Evolutionary conservation across 1,140 invertebrate genomes (phyloP).

Genomic region (Prorops nasuta): DNA sequence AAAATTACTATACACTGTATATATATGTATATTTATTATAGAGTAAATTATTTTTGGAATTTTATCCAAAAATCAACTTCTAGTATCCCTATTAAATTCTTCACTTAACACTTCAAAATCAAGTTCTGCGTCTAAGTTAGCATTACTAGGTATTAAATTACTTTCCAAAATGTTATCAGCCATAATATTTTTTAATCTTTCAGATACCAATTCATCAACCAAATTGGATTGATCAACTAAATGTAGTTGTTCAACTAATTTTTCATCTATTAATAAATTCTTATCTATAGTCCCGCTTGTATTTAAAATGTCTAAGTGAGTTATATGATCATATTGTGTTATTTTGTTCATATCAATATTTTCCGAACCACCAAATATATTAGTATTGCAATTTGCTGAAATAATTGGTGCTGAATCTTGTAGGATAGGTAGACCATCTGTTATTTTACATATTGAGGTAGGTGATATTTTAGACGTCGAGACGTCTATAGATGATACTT

Average conservation of each 20-base stretch:
- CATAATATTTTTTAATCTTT: slow-evolving; percentile 49
- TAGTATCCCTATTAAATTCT: slow-evolving; percentile 42
- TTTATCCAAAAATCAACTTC: slow-evolving; percentile 34
- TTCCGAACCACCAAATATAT: slow-evolving; percentile 44
- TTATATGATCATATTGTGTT: slow-evolving; percentile 44
- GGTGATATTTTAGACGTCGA: slow-evolving; percentile 22
- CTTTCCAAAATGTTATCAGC: slow-evolving; percentile 46
- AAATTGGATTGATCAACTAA: slow-evolving; percentile 46
- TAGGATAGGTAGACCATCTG: slow-evolving; percentile 25
- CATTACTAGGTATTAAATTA: slow-evolving; percentile 42
- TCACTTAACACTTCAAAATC: slow-evolving; percentile 44
- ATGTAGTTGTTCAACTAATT: slow-evolving; percentile 47
- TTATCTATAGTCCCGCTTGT: slow-evolving; percentile 47
- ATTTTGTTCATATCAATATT: slow-evolving; percentile 44
- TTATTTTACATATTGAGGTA: slow-evolving; percentile 21
- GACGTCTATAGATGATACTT: slow-evolving; percentile 13
- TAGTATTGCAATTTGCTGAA: slow-evolving; percentile 28
- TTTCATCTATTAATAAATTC: slow-evolving; percentile 49
- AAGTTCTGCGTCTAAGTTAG: slow-evolving; percentile 38
- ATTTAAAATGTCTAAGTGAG: slow-evolving; percentile 46
- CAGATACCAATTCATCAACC: slow-evolving; percentile 47
- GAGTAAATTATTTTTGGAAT: slow-evolving; percentile 2
- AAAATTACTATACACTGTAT: slow-evolving; percentile 20
- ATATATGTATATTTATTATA: slow-evolving; percentile 12
- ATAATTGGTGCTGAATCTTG: slow-evolving; percentile 22